Conservation (phyloP, 2,113 vertebrate species). For the Nibea albiflora region DNA sequence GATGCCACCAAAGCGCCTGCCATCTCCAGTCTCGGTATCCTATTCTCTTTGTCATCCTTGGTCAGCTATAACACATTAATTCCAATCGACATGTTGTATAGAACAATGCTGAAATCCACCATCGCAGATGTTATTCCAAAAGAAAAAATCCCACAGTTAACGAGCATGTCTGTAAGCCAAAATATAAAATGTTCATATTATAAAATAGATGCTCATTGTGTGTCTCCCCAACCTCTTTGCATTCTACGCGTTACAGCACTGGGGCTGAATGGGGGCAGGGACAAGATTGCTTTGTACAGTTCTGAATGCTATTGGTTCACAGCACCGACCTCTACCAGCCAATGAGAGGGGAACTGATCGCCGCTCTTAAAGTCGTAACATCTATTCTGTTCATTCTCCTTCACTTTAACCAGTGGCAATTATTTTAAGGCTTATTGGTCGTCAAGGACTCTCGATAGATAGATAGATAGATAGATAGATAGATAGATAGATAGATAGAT, state of each 20-base stretch:
- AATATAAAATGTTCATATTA: not conserved
- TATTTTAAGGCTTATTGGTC: not conserved
- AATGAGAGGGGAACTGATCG: conserved; percentile 60
- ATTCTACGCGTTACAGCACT: conserved; percentile 65
- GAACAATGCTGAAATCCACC: conserved; percentile 15
- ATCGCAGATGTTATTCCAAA: not conserved
- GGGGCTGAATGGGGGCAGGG: conserved; percentile 78
- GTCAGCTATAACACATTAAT: conserved; percentile 36
- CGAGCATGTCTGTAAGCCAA: not conserved
- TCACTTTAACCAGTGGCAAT: no score
- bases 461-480: conserved; percentile 30
- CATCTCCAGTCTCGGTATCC: conserved; percentile 74
- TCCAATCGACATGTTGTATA: conserved; percentile 1
- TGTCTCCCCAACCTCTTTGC: conserved; percentile 52
- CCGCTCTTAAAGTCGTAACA: conserved; percentile 48
- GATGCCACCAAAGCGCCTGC: conserved; percentile 77
- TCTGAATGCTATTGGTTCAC: conserved; percentile 81
- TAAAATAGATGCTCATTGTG: conserved; percentile 13
- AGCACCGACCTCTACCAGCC: conserved; percentile 61
- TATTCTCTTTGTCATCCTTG: conserved; percentile 67
- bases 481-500: conserved; percentile 24
- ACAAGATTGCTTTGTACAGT: conserved; percentile 83
- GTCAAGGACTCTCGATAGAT: not conserved
- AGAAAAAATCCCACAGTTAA: not conserved
- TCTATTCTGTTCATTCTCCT: accelerated